Conservation (phyloP, 1,140 invertebrate species). For the Eumaeus atala region DNA sequence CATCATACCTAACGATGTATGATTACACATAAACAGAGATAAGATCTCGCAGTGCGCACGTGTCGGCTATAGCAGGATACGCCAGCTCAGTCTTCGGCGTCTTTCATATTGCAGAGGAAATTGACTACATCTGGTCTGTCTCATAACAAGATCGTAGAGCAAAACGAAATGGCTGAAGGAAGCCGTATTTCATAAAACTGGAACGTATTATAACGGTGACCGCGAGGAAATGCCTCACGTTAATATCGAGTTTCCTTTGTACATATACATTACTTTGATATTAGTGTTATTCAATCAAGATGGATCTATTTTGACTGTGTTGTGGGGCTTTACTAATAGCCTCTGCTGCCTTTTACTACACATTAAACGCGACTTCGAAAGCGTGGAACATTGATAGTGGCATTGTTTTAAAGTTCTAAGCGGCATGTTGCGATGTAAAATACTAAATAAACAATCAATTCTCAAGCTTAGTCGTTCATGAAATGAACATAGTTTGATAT, state of each 20-base stretch:
- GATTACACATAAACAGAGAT: neutral
- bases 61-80: slow-evolving; percentile 41
- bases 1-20: neutral
- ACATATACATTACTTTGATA: slow-evolving; percentile 7
- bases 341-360: too few relatives aligned
- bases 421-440: too few relatives aligned
- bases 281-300: too few relatives aligned
- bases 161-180: slow-evolving; percentile 43
- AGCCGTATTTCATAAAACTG: slow-evolving; percentile 26
- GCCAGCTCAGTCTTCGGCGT: slow-evolving; percentile 25
- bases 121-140: slow-evolving; percentile 41
- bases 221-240: neutral
- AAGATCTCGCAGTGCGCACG: slow-evolving; percentile 28
- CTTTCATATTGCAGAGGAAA: slow-evolving; percentile 42
- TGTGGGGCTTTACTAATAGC: too few relatives aligned
- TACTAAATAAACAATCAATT: too few relatives aligned
- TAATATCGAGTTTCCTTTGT: neutral
- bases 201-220: slow-evolving; percentile 6
- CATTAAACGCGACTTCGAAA: too few relatives aligned
- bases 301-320: too few relatives aligned
- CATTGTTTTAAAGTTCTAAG: too few relatives aligned
- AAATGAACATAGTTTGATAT: too few relatives aligned
- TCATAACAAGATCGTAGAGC: slow-evolving; percentile 30
- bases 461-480: too few relatives aligned
- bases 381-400: too few relatives aligned